Base-by-base conservation (phyloP, 2,113 vertebrate genomes). In the Tonatia bakeri region DNA sequence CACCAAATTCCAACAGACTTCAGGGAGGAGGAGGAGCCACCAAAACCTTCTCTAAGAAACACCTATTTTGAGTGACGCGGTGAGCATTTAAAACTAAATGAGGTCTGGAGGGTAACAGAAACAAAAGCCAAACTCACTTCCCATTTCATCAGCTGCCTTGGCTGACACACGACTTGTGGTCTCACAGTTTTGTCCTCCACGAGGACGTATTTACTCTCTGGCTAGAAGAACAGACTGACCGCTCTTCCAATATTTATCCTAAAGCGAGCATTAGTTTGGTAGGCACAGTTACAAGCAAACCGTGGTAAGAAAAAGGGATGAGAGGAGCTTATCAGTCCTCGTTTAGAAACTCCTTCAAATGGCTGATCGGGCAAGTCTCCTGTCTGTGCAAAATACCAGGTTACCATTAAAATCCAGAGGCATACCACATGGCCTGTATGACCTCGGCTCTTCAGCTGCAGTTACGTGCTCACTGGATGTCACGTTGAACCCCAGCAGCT, bases 201-300 rank as follows among this genome's bases (percentile, higher is more conserved):
- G 77, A 87, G 86, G 82, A 91, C 75, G 75, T 79, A 52, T 95
- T 96, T 94, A 96, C 83, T 89, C 89, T 91, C 77, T 80, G 50
- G 73, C 56, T 83, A 83, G 93, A 88, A 95, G 94, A 96, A 77
- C 17, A 96, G 40, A 59, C 85, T 45, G 61, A 61, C 47, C 10
- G 14, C 73, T 91, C 88, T 96, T 92, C 67, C 93, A 91, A 43
- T 73, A 90, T 91, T 96, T 89, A 94, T 92, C 88, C 54, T 96
- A 64, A 91, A 80, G 96, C 59, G 85, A 91, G 82, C 85, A 70
- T 64, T 73, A 82, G 64, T 86, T 86, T 52, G 64, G 45, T 84
- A 75, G 26, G 87, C 84, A 92, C 64, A 73, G 40, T 45, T 43
- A 54, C 76, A 52, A 73, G 38, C 4, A 28, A 89, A 33, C 2